These are phyloP conservation scores for Globodera rostochiensis DNA, from an alignment of 1,140 invertebrate species.

Conservation along the genomic window DNA sequence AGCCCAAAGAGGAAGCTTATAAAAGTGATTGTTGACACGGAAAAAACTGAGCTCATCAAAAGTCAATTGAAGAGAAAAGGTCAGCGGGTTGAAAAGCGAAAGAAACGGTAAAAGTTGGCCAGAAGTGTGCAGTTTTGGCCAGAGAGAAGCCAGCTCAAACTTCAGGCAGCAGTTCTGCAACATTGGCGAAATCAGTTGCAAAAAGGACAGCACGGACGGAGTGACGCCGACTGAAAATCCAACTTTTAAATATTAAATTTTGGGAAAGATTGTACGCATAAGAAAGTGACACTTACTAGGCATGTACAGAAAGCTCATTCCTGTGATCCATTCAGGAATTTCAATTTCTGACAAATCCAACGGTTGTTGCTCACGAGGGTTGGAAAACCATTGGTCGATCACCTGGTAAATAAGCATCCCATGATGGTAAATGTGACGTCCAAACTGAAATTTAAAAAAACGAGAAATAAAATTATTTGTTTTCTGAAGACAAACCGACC, in stretches of 20 bases:
- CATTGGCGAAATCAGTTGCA: constrained; percentile 9
- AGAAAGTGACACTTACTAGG: neutral
- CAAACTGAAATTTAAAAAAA: neutral
- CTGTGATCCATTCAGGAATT: neutral
- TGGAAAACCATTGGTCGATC: neutral
- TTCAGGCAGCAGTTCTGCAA: constrained; percentile 11
- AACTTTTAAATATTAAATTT: neutral
- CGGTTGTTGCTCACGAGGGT: neutral
- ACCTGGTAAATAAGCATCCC: neutral
- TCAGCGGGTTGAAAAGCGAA: neutral
- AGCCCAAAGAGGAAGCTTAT: constrained; percentile 12
- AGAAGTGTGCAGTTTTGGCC: constrained; percentile 12
- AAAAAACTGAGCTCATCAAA: neutral
- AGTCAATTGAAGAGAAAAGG: constrained; percentile 14
- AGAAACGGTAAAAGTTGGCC: constrained; percentile 6
- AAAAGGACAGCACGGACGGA: constrained; percentile 1
- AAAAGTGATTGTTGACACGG: neutral
- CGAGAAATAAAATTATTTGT: neutral
- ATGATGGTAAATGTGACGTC: neutral
- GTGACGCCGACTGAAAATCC: neutral
- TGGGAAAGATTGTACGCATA: neutral
- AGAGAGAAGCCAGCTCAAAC: neutral
- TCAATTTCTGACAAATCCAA: neutral
- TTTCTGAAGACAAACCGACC: neutral
- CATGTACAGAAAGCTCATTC: neutral